These are phyloP conservation scores for Coecobrya sp. DNA, from an alignment of 2,888 invertebrate genomes.

Conservation along the genomic window DNA sequence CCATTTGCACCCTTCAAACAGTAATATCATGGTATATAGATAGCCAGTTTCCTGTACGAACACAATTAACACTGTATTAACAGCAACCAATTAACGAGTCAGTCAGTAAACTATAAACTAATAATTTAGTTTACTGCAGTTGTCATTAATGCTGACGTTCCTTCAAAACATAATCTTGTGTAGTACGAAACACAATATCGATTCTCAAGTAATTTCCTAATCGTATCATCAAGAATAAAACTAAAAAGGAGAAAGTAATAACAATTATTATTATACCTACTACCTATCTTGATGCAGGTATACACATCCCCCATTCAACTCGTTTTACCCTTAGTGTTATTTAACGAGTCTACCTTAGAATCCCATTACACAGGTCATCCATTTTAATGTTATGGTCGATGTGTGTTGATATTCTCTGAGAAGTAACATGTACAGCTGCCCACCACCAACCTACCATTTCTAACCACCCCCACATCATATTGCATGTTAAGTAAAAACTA, in stretches of 20 bases:
- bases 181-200: no score
- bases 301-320: neutral
- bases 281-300: slow-evolving; percentile 1
- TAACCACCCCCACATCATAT: neutral
- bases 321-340: neutral
- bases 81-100: neutral
- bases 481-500: neutral
- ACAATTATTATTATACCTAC: neutral
- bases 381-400: slow-evolving; percentile 21
- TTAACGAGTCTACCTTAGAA: slow-evolving; percentile 10
- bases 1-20: no score
- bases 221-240: neutral
- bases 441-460: neutral
- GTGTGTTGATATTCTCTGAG: neutral
- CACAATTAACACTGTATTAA: neutral
- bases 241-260: neutral
- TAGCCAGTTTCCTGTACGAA: neutral
- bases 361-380: slow-evolving; percentile 32
- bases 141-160: no score
- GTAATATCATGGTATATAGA: no score
- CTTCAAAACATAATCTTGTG: no score
- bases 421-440: neutral
- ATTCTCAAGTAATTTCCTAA: neutral
- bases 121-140: neutral
- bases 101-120: neutral